These are phyloP conservation scores for Elephantulus edwardii DNA, from an alignment of 2,113 vertebrate species.

Conservation along the genomic window DNA sequence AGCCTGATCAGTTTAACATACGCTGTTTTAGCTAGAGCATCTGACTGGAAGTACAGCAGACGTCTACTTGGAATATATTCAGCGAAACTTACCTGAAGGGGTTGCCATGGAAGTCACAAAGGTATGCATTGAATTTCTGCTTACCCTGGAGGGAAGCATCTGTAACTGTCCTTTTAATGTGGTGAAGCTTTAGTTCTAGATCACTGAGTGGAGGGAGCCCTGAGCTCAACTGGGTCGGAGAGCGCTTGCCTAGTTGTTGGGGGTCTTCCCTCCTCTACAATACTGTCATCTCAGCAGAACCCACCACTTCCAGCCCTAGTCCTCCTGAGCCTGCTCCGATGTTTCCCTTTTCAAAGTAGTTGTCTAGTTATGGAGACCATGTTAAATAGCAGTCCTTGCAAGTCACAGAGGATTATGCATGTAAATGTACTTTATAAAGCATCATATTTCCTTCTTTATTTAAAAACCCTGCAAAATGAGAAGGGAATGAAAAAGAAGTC, in stretches of 20 bases:
- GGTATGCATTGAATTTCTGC: slow-evolving; percentile 79
- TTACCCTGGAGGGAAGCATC: not conserved
- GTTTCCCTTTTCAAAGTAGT: not conserved
- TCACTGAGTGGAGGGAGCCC: not conserved
- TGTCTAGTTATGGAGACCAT: not conserved
- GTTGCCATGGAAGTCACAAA: slow-evolving; percentile 96
- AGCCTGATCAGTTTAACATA: not conserved
- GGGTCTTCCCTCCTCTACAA: not conserved
- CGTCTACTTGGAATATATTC: slow-evolving; percentile 96
- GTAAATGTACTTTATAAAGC: not conserved
- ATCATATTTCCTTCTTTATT: not conserved
- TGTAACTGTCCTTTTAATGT: not conserved
- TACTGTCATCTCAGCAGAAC: not conserved
- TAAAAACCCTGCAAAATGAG: not conserved
- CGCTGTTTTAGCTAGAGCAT: slow-evolving; percentile 87
- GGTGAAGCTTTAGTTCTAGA: too few species aligned
- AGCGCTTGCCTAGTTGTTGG: too few species aligned
- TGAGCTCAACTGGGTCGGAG: fast-evolving
- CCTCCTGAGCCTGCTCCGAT: not conserved
- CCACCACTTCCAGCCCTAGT: not conserved
- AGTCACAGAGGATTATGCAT: not conserved
- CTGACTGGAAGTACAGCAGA: slow-evolving; percentile 92
- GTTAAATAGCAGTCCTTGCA: not conserved
- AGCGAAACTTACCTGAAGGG: slow-evolving; percentile 97
- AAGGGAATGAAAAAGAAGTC: not conserved